A percentile compares a stretch with the other conserved stretches of the same genome.
Conservation (phyloP, 1,140 invertebrate genomes). For the Anagrus nilaparvatae region DNA sequence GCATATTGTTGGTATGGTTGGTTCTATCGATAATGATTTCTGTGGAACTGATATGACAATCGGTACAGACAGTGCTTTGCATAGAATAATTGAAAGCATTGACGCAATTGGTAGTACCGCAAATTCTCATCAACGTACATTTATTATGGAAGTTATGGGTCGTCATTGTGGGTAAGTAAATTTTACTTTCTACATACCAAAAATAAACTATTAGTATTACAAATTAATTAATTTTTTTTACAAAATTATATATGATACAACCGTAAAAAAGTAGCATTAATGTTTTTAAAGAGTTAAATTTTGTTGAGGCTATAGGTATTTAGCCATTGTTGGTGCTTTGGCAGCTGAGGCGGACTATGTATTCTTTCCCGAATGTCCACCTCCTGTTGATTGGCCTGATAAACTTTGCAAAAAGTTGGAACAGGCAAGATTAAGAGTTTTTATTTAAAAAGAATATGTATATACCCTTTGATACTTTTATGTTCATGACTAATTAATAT, state of each 20-base stretch:
- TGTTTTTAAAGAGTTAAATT: too few relatives aligned
- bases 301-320: conserved; percentile 69
- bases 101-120: conserved; percentile 98
- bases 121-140: conserved; percentile 96
- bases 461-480: too few relatives aligned
- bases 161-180: conserved; percentile 91
- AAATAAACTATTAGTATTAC: too few relatives aligned
- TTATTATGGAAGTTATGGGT: conserved; percentile 99
- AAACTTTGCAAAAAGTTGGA: conserved; percentile 84
- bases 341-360: conserved; percentile 87
- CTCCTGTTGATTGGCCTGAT: conserved; percentile 80
- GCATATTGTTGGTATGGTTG: conserved; percentile 96
- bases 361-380: conserved; percentile 92
- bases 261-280: too few relatives aligned
- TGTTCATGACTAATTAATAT: too few relatives aligned
- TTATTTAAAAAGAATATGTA: too few relatives aligned
- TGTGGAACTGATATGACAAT: conserved; percentile 99
- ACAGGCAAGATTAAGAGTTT: conserved; percentile 85
- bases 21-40: conserved; percentile 99
- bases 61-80: conserved; percentile 94
- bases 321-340: conserved; percentile 83
- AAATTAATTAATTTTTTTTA: too few relatives aligned
- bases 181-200: too few relatives aligned
- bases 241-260: too few relatives aligned
- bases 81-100: conserved; percentile 96